These are phyloP conservation scores for Mormyrus hasselquistii DNA, from an alignment of 2,797 vertebrate genomes.

Conservation along the genomic window DNA sequence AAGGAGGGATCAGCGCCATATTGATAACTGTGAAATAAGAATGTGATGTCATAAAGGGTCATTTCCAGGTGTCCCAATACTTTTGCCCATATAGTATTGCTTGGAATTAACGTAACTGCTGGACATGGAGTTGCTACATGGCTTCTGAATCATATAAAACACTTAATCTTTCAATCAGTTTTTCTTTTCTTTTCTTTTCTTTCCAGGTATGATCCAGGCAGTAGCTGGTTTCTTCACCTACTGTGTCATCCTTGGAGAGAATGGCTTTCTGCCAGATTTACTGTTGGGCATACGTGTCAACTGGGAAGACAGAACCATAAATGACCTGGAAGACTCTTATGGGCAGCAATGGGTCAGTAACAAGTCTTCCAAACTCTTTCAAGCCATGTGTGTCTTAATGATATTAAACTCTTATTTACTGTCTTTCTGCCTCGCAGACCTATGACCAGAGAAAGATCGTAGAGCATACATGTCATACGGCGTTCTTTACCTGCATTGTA, in stretches of 20 bases:
- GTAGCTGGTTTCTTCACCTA: conserved; percentile 80
- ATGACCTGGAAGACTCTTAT: conserved; percentile 77
- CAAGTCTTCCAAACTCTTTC: not conserved
- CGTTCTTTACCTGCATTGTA: conserved; percentile 82
- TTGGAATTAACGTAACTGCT: not conserved
- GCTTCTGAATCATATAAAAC: not conserved
- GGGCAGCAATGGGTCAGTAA: conserved; percentile 79
- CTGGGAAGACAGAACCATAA: conserved; percentile 74
- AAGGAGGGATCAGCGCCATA: not conserved
- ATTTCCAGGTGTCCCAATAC: not conserved
- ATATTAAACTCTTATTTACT: not conserved
- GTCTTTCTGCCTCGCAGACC: conserved; percentile 52
- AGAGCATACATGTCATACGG: conserved; percentile 79
- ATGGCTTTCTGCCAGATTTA: conserved; percentile 68
- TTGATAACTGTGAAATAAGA: not conserved
- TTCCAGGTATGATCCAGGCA: conserved; percentile 78
- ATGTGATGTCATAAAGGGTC: not conserved
- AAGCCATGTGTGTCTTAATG: not conserved
- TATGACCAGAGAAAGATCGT: conserved; percentile 80
- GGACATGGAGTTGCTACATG: not conserved
- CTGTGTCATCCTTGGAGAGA: conserved; percentile 79
- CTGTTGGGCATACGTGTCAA: conserved; percentile 66
- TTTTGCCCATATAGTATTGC: not conserved
- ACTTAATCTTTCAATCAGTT: not conserved
- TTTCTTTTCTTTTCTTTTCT: not conserved